Conservation (phyloP, 2,888 invertebrate species). For the Quadriops clusia region DNA sequence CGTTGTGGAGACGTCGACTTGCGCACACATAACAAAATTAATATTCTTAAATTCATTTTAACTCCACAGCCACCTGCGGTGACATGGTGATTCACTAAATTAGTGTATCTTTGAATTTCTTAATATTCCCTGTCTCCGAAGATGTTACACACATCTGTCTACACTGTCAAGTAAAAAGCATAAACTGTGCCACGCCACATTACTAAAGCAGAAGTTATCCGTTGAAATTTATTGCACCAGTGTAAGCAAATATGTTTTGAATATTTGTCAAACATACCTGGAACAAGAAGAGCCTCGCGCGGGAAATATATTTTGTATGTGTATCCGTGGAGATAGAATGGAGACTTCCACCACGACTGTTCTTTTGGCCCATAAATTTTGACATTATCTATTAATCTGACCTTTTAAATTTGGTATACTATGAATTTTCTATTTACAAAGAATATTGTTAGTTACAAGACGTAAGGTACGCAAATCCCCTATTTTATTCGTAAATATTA, state of each 20-base stretch:
- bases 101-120: conserved; percentile 31
- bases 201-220: no score
- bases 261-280: conserved; percentile 21
- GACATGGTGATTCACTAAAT: conserved; percentile 31
- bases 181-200: conserved; percentile 13
- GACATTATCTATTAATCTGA: no score
- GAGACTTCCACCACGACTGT: no score
- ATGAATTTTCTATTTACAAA: no score
- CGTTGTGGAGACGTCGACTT: conserved; percentile 25
- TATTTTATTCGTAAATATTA: no score
- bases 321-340: no score
- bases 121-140: conserved; percentile 29
- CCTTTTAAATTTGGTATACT: no score
- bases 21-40: conserved; percentile 24
- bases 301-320: no score
- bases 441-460: no score
- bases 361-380: no score
- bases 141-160: conserved; percentile 26
- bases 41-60: conserved; percentile 24
- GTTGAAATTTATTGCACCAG: conserved; percentile 11
- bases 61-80: conserved; percentile 28
- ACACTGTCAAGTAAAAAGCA: conserved; percentile 26
- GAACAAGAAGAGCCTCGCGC: conserved; percentile 18
- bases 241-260: conserved; percentile 22
- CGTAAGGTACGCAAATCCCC: no score